These are phyloP conservation scores for Muraenolepis orangiensis DNA, from an alignment of 2,797 vertebrate species.

Conservation along the genomic window DNA sequence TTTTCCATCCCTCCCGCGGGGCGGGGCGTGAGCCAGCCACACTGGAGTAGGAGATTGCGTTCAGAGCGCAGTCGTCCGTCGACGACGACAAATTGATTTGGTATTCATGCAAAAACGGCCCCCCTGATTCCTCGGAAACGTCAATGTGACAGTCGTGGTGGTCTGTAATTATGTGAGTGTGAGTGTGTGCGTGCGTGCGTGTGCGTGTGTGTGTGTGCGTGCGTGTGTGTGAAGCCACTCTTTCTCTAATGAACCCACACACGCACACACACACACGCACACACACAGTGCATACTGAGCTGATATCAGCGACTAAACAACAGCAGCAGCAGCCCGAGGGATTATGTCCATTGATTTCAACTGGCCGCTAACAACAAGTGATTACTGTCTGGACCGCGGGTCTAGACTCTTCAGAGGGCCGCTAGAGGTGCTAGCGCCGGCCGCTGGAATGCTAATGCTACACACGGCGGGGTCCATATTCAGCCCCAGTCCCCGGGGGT, in stretches of 20 bases:
- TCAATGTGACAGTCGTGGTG: conserved; percentile 32
- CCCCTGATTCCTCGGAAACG: conserved; percentile 40
- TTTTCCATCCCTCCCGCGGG: not conserved
- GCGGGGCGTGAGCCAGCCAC: no score
- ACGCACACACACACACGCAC: conserved; percentile 1
- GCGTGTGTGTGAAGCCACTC: conserved; percentile 64
- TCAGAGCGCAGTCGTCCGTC: conserved; percentile 36
- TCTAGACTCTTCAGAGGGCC: not conserved
- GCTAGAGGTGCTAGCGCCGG: conserved; percentile 17
- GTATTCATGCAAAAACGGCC: conserved; percentile 15
- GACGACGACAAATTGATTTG: conserved; percentile 55
- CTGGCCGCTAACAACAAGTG: conserved; percentile 3
- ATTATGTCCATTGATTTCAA: conserved; percentile 10
- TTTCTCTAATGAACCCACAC: no score
- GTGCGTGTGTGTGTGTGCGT: conserved; percentile 64
- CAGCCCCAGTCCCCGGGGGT: conserved; percentile 24
- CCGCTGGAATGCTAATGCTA: conserved; percentile 71
- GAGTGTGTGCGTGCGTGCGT: conserved; percentile 58
- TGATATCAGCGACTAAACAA: conserved; percentile 6
- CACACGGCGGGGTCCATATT: conserved; percentile 65
- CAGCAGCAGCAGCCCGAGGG: not conserved
- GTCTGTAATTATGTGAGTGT: conserved; percentile 61
- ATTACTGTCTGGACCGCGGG: not conserved
- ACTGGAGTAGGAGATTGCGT: no score
- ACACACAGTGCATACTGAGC: not conserved